Base-by-base conservation (phyloP, 1,140 invertebrate species). In the Spodoptera litura region DNA sequence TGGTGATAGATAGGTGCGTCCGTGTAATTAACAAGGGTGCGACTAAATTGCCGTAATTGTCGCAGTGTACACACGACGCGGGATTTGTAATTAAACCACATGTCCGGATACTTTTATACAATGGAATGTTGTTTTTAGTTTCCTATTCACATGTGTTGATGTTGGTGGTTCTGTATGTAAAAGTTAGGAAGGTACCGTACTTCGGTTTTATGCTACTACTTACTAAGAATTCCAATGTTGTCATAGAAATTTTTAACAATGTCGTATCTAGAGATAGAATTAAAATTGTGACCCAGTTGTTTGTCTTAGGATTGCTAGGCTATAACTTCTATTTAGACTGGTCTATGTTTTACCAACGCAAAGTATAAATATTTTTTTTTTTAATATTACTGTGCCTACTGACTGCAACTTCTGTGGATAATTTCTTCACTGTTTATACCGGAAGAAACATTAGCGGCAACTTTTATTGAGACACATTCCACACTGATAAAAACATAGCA, bases 31-130 rank as follows among this genome's bases (percentile, higher is more conserved):
- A 83, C 61, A 70, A 68, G 81, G 89, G 89, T 79, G 89, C 80
- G 89, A 77, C 88, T 76, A 84, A 88, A 87, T 88, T 87, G 88
- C 53, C 81, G 78, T 88, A 88, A 88, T 87, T 83, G 81, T 76
- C 64, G 35, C 56, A 58, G 76, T 70, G 62, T 72, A 71, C 70
- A 81, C 78, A 68, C 62, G 15, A 51, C 61, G 38, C 62, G 72
- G 73, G 78, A 80, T 80, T 75, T 79, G 78, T 76, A 75, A 80
- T 75, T 73, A 80, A 68, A 80, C 53, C 66, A 49, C 9, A 35
- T 49, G 66, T 71, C n/a, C 64, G 71, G 55, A 64, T 12, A 44
- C 62, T 64, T 71, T 68, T 64, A 13, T 64, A 31, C 68, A 55
- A 52, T 8, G 64, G 20, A 52, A 31, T 53, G 11, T 52, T 68